These are phyloP conservation scores for Cyphomyrus plagiostoma DNA, from an alignment of 2,113 vertebrate genomes.

Conservation along the genomic window DNA sequence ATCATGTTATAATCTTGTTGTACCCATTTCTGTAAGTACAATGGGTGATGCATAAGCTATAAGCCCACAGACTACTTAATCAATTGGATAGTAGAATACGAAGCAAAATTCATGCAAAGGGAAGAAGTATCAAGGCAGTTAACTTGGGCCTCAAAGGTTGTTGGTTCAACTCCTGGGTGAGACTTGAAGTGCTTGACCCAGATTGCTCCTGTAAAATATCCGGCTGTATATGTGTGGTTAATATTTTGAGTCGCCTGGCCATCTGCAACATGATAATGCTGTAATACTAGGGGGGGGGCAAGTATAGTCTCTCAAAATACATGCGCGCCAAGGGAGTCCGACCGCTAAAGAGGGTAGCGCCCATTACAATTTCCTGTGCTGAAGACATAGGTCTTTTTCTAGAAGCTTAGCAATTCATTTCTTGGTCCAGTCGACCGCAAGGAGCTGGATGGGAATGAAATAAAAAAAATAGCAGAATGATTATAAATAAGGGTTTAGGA, in stretches of 20 bases:
- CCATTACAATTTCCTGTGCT: constrained; percentile 12
- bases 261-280: background rate
- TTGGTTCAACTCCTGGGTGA: background rate
- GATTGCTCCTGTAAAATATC: background rate
- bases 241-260: background rate
- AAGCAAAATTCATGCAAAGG: background rate
- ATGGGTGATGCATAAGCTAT: background rate
- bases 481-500: background rate
- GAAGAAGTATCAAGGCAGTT: background rate
- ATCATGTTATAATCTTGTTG: background rate
- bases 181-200: background rate
- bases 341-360: background rate
- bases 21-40: background rate
- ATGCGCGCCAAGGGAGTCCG: background rate
- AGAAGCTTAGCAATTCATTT: constrained; percentile 12
- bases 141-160: constrained; percentile 17
- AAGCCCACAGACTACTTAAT: background rate
- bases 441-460: background rate
- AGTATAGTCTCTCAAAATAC: constrained; percentile 1
- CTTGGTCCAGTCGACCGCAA: background rate
- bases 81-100: background rate
- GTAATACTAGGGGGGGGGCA: background rate
- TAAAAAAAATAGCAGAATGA: background rate
- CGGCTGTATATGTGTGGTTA: constrained; percentile 20
- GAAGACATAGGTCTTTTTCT: background rate